phyloP scores from a whole-genome alignment of 2,888 invertebrate genomes.

The Lasioglossum pauxillum region DNA sequence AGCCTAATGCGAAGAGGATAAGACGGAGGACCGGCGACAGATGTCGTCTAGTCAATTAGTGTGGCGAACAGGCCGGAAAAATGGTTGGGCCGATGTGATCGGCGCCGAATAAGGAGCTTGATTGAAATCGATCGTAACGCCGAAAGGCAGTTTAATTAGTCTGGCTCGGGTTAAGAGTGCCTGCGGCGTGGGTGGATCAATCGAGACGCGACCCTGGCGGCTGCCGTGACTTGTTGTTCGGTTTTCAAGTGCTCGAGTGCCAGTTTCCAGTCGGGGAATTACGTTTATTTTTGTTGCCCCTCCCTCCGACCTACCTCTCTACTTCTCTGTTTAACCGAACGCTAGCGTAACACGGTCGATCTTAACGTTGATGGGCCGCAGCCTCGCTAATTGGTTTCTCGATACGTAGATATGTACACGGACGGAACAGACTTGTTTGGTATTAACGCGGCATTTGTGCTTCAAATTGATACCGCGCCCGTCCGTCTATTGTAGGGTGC shows the following conservation, averaged over 20 bases:
- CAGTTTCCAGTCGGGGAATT: background rate
- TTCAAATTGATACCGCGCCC: background rate
- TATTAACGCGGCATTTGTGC: background rate
- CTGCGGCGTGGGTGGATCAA: constrained; percentile 35
- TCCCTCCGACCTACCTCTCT: background rate
- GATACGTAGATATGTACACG: background rate
- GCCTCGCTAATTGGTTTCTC: constrained; percentile 6
- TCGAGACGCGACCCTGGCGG: constrained; percentile 25
- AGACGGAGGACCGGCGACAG: constrained; percentile 37
- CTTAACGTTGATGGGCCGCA: background rate
- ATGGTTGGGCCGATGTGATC: constrained; percentile 20
- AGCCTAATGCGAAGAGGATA: background rate
- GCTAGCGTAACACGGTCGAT: constrained; percentile 6
- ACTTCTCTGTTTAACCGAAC: background rate
- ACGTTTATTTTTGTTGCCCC: constrained; percentile 4
- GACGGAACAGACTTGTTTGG: background rate
- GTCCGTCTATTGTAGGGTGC: background rate
- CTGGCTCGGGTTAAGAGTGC: constrained; percentile 47
- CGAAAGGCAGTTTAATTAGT: constrained; percentile 69
- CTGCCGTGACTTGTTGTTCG: background rate
- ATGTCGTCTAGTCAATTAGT: constrained; percentile 52
- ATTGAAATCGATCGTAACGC: constrained; percentile 58
- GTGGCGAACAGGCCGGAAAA: constrained; percentile 46
- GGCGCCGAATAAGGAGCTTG: constrained; percentile 47
- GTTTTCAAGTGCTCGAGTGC: constrained; percentile 1